Conservation (phyloP, 2,113 vertebrate species). For the Engystomops pustulosus region DNA sequence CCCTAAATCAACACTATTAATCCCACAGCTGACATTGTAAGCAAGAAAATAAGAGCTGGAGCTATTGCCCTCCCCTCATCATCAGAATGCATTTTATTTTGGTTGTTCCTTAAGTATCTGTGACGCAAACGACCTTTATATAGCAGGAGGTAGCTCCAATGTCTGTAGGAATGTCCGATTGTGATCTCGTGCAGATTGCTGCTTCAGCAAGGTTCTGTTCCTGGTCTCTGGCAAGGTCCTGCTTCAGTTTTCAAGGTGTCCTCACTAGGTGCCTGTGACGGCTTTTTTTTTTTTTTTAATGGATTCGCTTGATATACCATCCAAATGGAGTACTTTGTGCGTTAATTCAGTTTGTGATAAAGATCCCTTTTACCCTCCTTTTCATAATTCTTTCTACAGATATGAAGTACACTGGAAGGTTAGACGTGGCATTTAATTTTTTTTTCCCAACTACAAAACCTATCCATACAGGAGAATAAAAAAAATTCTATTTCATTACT, state of each 20-base stretch:
- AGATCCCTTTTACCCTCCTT: constrained; percentile 98
- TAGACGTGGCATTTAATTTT: constrained; percentile 96
- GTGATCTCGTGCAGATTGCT: constrained; percentile 93
- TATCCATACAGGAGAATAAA: constrained; percentile 76
- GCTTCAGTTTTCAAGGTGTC: constrained; percentile 99
- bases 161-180: constrained; percentile 90
- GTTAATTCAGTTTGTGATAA: constrained; percentile 99
- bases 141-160: constrained; percentile 85
- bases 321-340: constrained; percentile 99
- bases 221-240: constrained; percentile 93
- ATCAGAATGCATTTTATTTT: constrained; percentile 62
- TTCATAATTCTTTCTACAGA: constrained; percentile 98
- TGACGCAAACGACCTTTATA: constrained; percentile 92
- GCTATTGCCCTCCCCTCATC: constrained; percentile 60
- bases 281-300: constrained; percentile 80
- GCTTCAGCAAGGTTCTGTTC: constrained; percentile 95
- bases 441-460: constrained; percentile 76
- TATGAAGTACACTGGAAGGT: constrained; percentile 99
- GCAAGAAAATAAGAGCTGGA: constrained; percentile 12
- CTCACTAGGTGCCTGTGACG: constrained; percentile 94
- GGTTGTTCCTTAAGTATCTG: constrained; percentile 66
- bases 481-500: constrained; percentile 96
- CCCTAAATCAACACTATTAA: constrained; percentile 30
- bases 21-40: constrained; percentile 37
- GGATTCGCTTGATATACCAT: constrained; percentile 99